Base-by-base conservation (phyloP, 2,888 invertebrate species). In the Hydraecia micacea region DNA sequence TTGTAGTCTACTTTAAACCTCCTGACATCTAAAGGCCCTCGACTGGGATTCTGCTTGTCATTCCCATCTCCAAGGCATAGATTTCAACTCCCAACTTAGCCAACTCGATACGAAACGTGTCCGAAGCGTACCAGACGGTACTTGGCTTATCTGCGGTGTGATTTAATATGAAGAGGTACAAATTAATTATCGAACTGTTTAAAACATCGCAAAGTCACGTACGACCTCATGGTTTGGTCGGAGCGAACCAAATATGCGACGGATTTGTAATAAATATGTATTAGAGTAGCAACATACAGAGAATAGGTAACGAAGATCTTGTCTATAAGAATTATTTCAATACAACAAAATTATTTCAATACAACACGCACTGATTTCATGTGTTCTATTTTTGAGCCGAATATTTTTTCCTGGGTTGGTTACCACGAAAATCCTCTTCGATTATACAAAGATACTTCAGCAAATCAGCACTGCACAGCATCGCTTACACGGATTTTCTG, bases 201-300 rank as follows among this genome's bases (percentile, higher is more conserved):
- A 21, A 87, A 80, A 78, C 68, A 52, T 32, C 62, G 69, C 49
- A 39, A 81, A 79, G 84, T 81, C 87, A 87, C 87, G 89, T 84
- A 39, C 80, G 80, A 77, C 85, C 84, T 83, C 65, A 71, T 58
- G 21, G 32, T 69, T 62, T 72, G 68, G 69, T 69, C 58, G 66
- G 42, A 69, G 69, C 78, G 66, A 68, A 66, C 83, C 86, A 84
- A 89, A 88, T 84, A 85, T 76, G 84, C 42, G 42, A 62, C 69
- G n/a, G 76, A 81, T 81, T 80, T 75, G 70, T 79, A 21, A 77
- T 62, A 81, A 81, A 82, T 79, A 84, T 65, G 58, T 49, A 46
- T 60, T 46, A 73, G 21, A 11, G 21, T 3, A 39, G 46, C 21
- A 25, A 75, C 25, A 21, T 28, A n/a, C 1, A 25, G 18, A 73